Base-by-base conservation (phyloP, 2,797 vertebrate genomes). In the Aratinga solstitialis region DNA sequence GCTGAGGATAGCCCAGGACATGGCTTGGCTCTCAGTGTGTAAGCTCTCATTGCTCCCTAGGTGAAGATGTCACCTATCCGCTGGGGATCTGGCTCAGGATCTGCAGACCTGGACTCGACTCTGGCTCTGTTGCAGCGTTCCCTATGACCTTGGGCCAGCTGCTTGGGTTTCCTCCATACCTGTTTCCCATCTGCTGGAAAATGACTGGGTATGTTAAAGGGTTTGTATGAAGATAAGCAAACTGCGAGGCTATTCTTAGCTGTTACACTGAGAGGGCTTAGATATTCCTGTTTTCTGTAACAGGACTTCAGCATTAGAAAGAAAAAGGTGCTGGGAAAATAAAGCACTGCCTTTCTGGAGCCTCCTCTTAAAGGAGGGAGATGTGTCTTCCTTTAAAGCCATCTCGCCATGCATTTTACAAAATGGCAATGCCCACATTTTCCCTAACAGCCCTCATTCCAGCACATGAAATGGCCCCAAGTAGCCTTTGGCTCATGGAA, bases 151-250 rank as follows among this genome's bases (percentile, higher is more conserved):
- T 91, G 94, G 91, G 53, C 61, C 93, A 90, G 86, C 71, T 95
- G 92, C 94, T 95, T 29, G 30, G 66, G 83, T 72, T 68, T 80
- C 73, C 69, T 96, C 66, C 69, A 11, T 93, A 85, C 89, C 84
- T 92, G 84, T 30, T 83, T 81, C 87, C 93, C 94, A 91, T 89
- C 96, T 97, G 92, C 87, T 72, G 65, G 91, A 42, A 95, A 91
- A 94, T 91, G 73, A 42, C 58, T 45, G 69, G 69, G 26, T 90
- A 7, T 89, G 67, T 87, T 74, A 90, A 77, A 81, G 74, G 79
- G 67, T 71, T 77, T 12, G 10, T 80, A 75, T 54, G 80, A 90
- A 96, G 83, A 32, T n/a, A 94, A 91, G 85, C 77, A 94, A 94
- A 82, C 87, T 50, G 71, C 11, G 40, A 89, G 56, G 63, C 67